These are phyloP conservation scores for Boloria selene DNA, from an alignment of 2,888 invertebrate species.

Conservation along the genomic window DNA sequence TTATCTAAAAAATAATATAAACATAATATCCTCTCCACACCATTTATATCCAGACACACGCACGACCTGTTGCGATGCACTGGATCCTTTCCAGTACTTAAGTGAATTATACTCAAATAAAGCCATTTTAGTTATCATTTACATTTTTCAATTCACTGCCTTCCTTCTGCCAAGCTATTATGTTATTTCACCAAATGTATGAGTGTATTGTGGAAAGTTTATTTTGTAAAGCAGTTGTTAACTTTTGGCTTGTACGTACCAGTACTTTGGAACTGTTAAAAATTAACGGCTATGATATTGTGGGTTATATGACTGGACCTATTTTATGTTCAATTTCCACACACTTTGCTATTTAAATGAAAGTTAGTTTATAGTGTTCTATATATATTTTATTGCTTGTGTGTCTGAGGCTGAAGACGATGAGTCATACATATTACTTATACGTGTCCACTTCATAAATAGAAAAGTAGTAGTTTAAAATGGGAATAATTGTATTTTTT, in stretches of 20 bases:
- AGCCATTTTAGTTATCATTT: slow-evolving; percentile 75
- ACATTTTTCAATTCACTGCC: slow-evolving; percentile 77
- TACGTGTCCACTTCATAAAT: too few species aligned
- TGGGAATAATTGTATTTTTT: too few species aligned
- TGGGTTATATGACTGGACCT: too few species aligned
- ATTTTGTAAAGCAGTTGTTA: neutral
- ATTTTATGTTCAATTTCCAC: too few species aligned
- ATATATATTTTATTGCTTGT: too few species aligned
- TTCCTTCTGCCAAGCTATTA: slow-evolving; percentile 62
- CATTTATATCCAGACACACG: slow-evolving; percentile 50
- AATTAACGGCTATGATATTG: too few species aligned
- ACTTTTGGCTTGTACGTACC: neutral
- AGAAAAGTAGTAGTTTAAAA: too few species aligned
- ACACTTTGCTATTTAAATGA: too few species aligned
- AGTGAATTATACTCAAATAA: slow-evolving; percentile 75
- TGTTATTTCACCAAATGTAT: slow-evolving; percentile 28
- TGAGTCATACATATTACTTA: too few species aligned
- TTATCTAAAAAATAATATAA: neutral
- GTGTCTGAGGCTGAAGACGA: too few species aligned
- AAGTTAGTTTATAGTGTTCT: too few species aligned
- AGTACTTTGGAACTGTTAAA: too few species aligned
- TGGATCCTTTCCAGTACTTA: slow-evolving; percentile 72
- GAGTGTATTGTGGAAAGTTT: neutral
- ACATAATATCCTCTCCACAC: slow-evolving; percentile 33
- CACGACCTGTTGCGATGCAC: slow-evolving; percentile 71